Conservation (phyloP, 2,797 vertebrate genomes). For the Coregonus sp. region DNA sequence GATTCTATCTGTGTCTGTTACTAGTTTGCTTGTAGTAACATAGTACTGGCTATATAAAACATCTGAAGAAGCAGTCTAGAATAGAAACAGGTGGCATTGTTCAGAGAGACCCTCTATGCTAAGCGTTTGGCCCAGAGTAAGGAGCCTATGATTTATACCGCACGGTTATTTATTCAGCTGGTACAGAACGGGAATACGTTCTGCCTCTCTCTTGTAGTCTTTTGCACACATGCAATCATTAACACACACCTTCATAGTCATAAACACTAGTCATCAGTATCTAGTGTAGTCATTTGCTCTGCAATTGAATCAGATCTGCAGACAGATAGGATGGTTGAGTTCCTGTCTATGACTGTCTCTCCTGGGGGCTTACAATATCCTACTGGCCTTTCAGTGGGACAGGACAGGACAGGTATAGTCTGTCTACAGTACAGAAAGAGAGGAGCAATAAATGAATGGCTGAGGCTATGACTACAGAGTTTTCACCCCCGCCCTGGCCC, state of each 20-base stretch:
- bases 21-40: background rate
- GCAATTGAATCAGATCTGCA: background rate
- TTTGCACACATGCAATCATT: background rate
- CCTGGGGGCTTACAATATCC: conserved; percentile 26
- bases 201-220: background rate
- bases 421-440: background rate
- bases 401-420: conserved; percentile 37
- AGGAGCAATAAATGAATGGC: background rate
- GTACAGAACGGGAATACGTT: too few species aligned
- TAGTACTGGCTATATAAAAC: background rate
- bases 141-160: background rate
- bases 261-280: background rate
- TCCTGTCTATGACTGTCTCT: conserved; percentile 2
- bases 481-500: too few species aligned
- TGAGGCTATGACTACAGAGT: too few species aligned
- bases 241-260: background rate
- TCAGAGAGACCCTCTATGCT: background rate
- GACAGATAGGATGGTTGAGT: conserved; percentile 8
- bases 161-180: background rate
- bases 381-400: conserved; percentile 25
- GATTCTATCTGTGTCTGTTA: background rate
- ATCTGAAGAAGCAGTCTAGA: background rate
- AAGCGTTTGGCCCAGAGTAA: background rate
- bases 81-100: background rate
- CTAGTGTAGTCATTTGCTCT: background rate